Conservation (phyloP, 2,888 invertebrate genomes). For the Dyspetes luteomarginatus region DNA sequence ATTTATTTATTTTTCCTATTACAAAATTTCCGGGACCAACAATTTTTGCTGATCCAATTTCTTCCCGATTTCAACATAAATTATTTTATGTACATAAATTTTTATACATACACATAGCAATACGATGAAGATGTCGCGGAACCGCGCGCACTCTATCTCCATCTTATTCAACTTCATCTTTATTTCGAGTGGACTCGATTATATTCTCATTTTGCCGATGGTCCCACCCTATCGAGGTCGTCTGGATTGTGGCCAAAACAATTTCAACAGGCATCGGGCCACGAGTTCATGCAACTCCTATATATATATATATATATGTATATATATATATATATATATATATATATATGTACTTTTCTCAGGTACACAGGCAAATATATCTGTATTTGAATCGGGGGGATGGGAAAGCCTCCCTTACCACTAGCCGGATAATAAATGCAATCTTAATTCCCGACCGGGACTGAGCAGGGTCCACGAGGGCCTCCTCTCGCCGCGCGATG, state of each 20-base stretch:
- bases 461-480: conserved; percentile 6
- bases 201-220: conserved; percentile 75
- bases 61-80: not conserved
- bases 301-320: not conserved
- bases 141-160: not conserved
- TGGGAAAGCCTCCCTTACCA: conserved; percentile 4
- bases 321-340: not conserved
- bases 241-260: conserved; percentile 73
- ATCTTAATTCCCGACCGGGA: conserved; percentile 67
- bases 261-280: conserved; percentile 66
- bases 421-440: conserved; percentile 72
- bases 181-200: conserved; percentile 76
- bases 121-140: not conserved
- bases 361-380: conserved; percentile 14
- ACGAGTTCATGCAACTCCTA: conserved; percentile 10
- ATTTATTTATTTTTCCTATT: not conserved
- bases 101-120: no score
- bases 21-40: no score
- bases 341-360: conserved; percentile 16
- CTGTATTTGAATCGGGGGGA: conserved; percentile 9
- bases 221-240: conserved; percentile 53
- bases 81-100: no score
- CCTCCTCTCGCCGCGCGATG: conserved; percentile 41
- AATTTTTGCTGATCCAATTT: conserved; percentile 9
- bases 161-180: conserved; percentile 70